Evolutionary conservation across 2,113 vertebrate species (phyloP), one percentile per base, ranked within the genome.

Genomic region (Cisticola juncidis): DNA sequence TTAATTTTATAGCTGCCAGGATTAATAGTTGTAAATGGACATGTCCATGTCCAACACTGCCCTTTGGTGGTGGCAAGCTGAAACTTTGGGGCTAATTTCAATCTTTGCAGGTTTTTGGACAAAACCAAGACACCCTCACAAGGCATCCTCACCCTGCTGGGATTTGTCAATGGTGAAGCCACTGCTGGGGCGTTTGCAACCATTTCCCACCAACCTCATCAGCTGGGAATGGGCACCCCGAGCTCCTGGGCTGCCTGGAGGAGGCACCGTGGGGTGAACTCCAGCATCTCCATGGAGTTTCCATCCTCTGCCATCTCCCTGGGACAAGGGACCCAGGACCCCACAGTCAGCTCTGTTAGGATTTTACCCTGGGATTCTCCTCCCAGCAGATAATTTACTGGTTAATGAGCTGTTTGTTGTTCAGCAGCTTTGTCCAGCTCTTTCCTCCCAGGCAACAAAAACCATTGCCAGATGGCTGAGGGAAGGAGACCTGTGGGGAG

Each of bases 261-360:
- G 26, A 45, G 36, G n/a, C 28, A 62, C 35, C 29, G 8, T 0
- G 0, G 11, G 17, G 3, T 69, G 42, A 66, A n/a, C 38, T 56
- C 53, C 29, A 38, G 1, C 15, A 25, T 40, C 42, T 66, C 64
- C 29, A 11, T 16, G 51, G 65, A 31, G 21, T 9, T 86, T 38
- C 23, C 35, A 36, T 57, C 33, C 23, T 56, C 56, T 51, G 0
- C 45, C 25, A 2, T 44, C 14, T 77, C 44, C 44, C 44, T 23
- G 29, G 25, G 64, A 61, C 50, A 56, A 72, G 48, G 28, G 35
- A 19, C 11, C 35, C 57, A 58, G 2, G 3, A 53, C 47, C 44
- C 58, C 60, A 25, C 4, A 0, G 28, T 18, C 60, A 40, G 10
- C 36, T 65, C 45, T 33, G 3, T 56, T 51, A n/a, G 22, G n/a